Base-by-base conservation (phyloP, 2,797 vertebrate genomes). In the Microcaecilia unicolor region DNA sequence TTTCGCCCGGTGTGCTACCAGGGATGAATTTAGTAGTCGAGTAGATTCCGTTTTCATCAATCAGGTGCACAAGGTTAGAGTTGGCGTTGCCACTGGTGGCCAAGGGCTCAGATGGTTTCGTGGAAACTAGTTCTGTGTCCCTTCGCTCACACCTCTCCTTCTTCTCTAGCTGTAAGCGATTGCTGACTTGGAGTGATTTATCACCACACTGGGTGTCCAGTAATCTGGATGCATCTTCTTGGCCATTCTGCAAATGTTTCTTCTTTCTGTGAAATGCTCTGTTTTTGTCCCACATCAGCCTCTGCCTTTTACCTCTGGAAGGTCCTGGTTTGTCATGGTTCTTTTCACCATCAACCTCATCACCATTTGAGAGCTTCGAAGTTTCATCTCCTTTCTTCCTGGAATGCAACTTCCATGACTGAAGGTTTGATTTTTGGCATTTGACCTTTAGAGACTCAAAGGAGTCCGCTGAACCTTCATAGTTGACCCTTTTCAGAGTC, bases 21-120 rank as follows among this genome's bases (percentile, higher is more conserved):
- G 55, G 25, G 9, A 66, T 48, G 24, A 66, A 28, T 5, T 51
- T 65, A 28, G 57, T 58, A 0, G 52, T 67, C 28, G 67, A 70
- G 34, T 67, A 67, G 7, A 56, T 38, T 7, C 58, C 57, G 0
- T 36, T 51, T 8, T 71, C 57, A 0, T 65, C 61, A 2, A 63
- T 69, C 23, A 71, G 34, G 22, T 58, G 69, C 5, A 72, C 44
- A 1, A 63, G 48, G 18, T 20, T 29, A 0, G 31, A 37, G 2
- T 13, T 11, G 10, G 25, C 3, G n/a, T n/a, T n/a, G n/a, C n/a
- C n/a, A 1, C 2, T 17, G 3, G 10, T 1, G 0, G 13, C 25
- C 0, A 10, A 2, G 0, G 40, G 4, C 7, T 25, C 21, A 5
- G 22, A 5, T 2, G 6, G 9, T 18, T 20, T 28, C 0, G 46